Conservation (phyloP, 2,888 invertebrate genomes). For the Phengaris arion region DNA sequence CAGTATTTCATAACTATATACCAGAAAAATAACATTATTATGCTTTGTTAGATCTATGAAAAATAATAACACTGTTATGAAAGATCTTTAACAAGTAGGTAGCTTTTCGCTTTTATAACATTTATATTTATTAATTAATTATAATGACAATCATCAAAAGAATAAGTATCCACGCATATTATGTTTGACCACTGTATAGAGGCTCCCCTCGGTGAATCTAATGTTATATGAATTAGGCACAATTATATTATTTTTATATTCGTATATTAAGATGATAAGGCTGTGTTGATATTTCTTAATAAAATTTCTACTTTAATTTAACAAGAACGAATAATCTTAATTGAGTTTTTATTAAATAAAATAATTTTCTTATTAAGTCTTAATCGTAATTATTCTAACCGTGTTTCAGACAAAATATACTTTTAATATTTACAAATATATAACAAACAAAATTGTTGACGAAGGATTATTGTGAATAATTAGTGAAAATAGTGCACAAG, state of each 20-base stretch:
- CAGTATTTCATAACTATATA: no score
- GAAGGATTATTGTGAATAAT: not conserved
- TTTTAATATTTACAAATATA: constrained; percentile 28
- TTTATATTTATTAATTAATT: no score
- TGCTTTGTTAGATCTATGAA: no score
- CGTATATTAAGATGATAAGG: constrained; percentile 20
- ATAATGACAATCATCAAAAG: not conserved
- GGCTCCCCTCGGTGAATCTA: constrained; percentile 5
- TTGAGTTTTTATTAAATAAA: constrained; percentile 26
- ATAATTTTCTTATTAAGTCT: constrained; percentile 19
- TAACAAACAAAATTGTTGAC: constrained; percentile 13
- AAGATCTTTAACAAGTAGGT: no score
- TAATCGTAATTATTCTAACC: constrained; percentile 10
- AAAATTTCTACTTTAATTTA: constrained; percentile 28
- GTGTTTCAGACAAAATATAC: constrained; percentile 25
- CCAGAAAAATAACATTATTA: no score
- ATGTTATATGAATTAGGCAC: constrained; percentile 9
- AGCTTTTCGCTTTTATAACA: no score
- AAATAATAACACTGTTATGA: no score
- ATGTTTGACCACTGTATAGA: not conserved
- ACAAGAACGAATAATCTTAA: constrained; percentile 25
- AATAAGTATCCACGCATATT: not conserved
- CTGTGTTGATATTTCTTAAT: constrained; percentile 21
- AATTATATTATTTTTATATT: constrained; percentile 9
- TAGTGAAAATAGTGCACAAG: not conserved